Conservation (phyloP, 2,797 vertebrate genomes). For the Pelobates cultripes region DNA sequence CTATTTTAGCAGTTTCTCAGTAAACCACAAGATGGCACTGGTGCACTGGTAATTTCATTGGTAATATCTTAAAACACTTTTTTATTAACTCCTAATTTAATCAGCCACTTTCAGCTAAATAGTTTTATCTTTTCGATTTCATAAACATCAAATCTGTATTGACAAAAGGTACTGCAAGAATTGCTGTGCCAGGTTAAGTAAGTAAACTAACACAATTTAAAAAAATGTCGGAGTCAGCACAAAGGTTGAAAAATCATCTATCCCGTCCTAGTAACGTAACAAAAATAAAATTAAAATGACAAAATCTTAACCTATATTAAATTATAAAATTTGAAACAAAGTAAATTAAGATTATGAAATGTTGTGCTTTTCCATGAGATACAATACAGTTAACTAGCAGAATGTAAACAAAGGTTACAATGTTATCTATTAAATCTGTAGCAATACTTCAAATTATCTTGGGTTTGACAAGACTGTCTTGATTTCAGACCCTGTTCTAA, state of each 20-base stretch:
- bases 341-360: no score
- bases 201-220: background rate
- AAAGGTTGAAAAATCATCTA: background rate
- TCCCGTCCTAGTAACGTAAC: background rate
- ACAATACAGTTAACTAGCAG: background rate
- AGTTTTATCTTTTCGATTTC: background rate
- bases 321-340: no score
- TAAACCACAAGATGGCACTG: slow-evolving; percentile 44
- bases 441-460: no score
- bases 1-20: background rate
- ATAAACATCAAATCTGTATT: background rate
- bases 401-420: background rate
- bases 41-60: background rate
- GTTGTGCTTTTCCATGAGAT: no score
- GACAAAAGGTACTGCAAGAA: background rate
- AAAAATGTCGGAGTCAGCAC: background rate
- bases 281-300: no score
- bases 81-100: background rate
- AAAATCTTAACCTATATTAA: no score
- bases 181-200: background rate
- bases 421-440: no score
- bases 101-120: background rate
- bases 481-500: no score
- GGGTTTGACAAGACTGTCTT: no score
- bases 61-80: background rate